phyloP scores from a whole-genome alignment of 2,888 invertebrate genomes.

The Malachius bipustulatus region DNA sequence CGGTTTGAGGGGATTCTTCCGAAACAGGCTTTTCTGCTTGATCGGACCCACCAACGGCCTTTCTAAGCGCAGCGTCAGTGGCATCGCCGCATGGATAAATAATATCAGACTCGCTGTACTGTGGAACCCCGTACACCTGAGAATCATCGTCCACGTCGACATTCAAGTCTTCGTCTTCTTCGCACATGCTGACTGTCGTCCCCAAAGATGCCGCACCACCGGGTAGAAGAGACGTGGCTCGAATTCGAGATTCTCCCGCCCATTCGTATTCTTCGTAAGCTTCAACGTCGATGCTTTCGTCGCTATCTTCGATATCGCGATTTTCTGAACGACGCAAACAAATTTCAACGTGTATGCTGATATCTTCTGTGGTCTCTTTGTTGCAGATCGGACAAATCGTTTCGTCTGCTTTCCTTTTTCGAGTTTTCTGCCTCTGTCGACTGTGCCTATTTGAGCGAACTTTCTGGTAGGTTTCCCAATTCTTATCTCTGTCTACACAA shows the following conservation, averaged over 20 bases:
- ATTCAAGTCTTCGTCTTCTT: constrained; percentile 61
- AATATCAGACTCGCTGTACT: constrained; percentile 70
- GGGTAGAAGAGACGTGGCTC: constrained; percentile 57
- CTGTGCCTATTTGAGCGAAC: constrained; percentile 63
- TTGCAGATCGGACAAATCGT: constrained; percentile 73
- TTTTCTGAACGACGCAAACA: constrained; percentile 46
- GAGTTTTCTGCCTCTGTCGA: constrained; percentile 50
- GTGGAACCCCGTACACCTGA: constrained; percentile 72
- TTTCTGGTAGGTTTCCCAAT: constrained; percentile 65
- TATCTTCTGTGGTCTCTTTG: constrained; percentile 47
- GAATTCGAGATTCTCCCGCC: constrained; percentile 77
- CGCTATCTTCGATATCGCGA: constrained; percentile 30
- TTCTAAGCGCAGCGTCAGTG: constrained; percentile 42
- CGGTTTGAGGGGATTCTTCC: constrained; percentile 23
- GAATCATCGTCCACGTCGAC: constrained; percentile 87
- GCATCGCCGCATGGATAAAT: constrained; percentile 45
- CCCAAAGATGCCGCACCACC: constrained; percentile 50
- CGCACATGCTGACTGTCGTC: constrained; percentile 33
- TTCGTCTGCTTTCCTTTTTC: constrained; percentile 53
- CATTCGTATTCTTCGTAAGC: constrained; percentile 82
- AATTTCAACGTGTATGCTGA: constrained; percentile 61
- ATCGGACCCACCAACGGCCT: constrained; percentile 38
- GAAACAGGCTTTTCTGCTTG: constrained; percentile 14
- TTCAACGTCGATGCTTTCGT: constrained; percentile 75
- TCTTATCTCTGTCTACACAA: constrained; percentile 44